Evolutionary conservation across 1,140 invertebrate species (phyloP).

Genomic region (Drosophila rhopaloa): DNA sequence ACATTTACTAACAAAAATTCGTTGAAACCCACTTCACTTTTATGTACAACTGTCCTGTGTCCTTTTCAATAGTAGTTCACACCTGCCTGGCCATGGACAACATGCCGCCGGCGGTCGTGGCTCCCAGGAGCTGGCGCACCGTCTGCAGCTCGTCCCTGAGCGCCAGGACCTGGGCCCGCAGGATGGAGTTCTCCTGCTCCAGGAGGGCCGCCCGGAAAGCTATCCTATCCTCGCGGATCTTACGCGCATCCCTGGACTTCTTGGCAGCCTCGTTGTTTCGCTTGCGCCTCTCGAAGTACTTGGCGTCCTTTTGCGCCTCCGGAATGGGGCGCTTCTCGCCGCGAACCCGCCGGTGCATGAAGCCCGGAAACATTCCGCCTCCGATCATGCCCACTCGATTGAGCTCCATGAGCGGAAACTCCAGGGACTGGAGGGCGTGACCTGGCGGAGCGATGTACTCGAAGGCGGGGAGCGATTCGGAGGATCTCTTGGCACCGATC

Average conservation of each 20-base stretch:
- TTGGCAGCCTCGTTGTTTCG: constrained; percentile 96
- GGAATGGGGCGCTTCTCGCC: constrained; percentile 95
- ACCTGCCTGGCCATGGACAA: constrained; percentile 58
- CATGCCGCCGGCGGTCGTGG: constrained; percentile 61
- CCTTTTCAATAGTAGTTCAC: neutral
- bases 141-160: constrained; percentile 92
- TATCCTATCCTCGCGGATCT: constrained; percentile 92
- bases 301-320: constrained; percentile 93
- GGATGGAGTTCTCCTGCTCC: constrained; percentile 94
- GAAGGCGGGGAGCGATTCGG: constrained; percentile 64
- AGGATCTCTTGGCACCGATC: constrained; percentile 33
- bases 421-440: constrained; percentile 53
- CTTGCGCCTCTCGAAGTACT: constrained; percentile 94
- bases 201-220: constrained; percentile 91
- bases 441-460: constrained; percentile 73
- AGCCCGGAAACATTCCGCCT: constrained; percentile 72
- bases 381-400: constrained; percentile 60
- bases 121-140: constrained; percentile 87
- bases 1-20: constrained; percentile 38
- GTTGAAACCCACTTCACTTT: constrained; percentile 9
- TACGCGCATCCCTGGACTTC: constrained; percentile 93
- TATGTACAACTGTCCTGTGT: constrained; percentile 32
- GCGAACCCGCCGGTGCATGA: constrained; percentile 86
- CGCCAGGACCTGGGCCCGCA: constrained; percentile 91
- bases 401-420: constrained; percentile 77